These are phyloP conservation scores for Sthenelais limicola DNA, from an alignment of 2,888 invertebrate species.

Conservation along the genomic window DNA sequence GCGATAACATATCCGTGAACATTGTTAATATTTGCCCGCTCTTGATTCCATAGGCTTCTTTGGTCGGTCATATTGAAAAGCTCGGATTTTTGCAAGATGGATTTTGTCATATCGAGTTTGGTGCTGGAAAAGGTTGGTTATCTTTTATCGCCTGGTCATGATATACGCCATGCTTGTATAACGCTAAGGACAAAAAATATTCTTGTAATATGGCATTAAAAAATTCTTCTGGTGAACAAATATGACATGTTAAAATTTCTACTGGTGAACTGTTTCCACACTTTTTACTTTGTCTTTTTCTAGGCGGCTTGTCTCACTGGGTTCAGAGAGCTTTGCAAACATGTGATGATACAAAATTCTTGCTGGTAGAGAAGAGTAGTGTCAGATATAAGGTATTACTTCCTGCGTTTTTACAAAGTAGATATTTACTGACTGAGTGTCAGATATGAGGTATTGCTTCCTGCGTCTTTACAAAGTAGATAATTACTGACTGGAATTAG, in stretches of 20 bases:
- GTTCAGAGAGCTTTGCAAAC: slow-evolving; percentile 78
- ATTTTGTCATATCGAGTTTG: slow-evolving; percentile 88
- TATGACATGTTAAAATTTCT: background rate
- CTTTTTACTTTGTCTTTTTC: slow-evolving; percentile 32
- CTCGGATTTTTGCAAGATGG: slow-evolving; percentile 77
- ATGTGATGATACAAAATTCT: slow-evolving; percentile 75
- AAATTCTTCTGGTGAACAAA: background rate
- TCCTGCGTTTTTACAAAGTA: background rate
- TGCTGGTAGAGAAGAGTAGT: slow-evolving; percentile 85
- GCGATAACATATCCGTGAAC: background rate
- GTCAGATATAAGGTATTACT: slow-evolving; percentile 82
- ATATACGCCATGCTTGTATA: background rate
- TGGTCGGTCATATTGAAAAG: slow-evolving; percentile 80
- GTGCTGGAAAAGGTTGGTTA: slow-evolving; percentile 86
- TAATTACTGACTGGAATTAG: background rate
- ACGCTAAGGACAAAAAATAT: background rate
- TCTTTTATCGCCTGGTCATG: background rate
- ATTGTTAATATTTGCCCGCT: background rate
- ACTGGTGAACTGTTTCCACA: background rate
- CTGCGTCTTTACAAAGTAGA: background rate
- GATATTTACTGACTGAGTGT: background rate
- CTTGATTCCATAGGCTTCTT: slow-evolving; percentile 75
- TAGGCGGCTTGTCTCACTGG: slow-evolving; percentile 86
- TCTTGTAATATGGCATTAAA: background rate
- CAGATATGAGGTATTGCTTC: background rate